These are phyloP conservation scores for Macropus fuliginosus DNA, from an alignment of 2,797 vertebrate species.

Conservation along the genomic window DNA sequence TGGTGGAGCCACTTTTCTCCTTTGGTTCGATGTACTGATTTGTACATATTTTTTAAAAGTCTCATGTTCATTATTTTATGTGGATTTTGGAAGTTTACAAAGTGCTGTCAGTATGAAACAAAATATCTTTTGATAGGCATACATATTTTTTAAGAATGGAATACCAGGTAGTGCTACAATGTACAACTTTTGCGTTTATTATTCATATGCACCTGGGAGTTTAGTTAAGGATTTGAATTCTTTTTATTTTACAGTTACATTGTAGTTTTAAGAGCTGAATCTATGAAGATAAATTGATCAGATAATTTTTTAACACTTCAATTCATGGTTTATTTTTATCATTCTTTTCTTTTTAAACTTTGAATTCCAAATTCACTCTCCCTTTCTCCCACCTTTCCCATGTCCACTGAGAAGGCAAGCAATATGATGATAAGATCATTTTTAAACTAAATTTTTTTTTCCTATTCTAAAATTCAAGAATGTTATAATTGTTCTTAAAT, in stretches of 20 bases:
- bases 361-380: not conserved
- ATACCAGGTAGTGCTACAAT: not conserved
- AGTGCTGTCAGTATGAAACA: slow-evolving; percentile 46
- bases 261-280: not conserved
- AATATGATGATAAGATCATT: not conserved
- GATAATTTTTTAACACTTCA: slow-evolving; percentile 6
- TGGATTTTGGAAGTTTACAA: slow-evolving; percentile 47
- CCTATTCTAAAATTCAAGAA: slow-evolving; percentile 26
- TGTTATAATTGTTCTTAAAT: not conserved
- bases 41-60: slow-evolving; percentile 52
- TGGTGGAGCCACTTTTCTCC: slow-evolving; percentile 50
- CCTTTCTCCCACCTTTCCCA: not conserved
- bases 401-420: not conserved
- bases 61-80: slow-evolving; percentile 16
- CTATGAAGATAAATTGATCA: not conserved
- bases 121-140: slow-evolving; percentile 3
- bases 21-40: slow-evolving; percentile 53
- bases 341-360: not conserved
- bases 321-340: not conserved
- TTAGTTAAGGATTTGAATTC: slow-evolving; percentile 1
- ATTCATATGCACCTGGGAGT: slow-evolving; percentile 11
- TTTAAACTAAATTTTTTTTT: slow-evolving; percentile 46
- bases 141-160: not conserved
- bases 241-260: not conserved
- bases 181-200: not conserved